phyloP scores from a whole-genome alignment of 2,797 vertebrate species.

The Chaenodraco wilsoni region DNA sequence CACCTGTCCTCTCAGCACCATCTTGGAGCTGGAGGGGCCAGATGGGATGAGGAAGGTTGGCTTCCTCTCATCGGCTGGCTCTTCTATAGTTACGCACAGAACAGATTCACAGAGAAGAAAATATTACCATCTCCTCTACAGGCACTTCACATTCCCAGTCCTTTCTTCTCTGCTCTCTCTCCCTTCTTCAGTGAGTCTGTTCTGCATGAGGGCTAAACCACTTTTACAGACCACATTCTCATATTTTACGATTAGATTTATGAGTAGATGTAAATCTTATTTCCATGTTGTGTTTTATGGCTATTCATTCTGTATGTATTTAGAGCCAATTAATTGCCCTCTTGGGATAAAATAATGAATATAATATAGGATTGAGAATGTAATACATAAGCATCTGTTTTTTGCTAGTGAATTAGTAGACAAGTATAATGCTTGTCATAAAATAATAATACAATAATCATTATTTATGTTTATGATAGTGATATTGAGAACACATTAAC shows the following conservation, averaged over 20 bases:
- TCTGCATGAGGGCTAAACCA: constrained; percentile 3
- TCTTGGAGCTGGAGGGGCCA: constrained; percentile 87
- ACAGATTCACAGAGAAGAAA: constrained; percentile 16
- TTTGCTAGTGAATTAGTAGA: not conserved
- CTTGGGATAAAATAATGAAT: constrained; percentile 19
- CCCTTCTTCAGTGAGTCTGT: constrained; percentile 6
- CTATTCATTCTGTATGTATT: constrained; percentile 24
- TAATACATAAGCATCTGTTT: constrained; percentile 1
- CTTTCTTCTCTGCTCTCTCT: not conserved
- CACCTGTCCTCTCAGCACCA: constrained; percentile 91
- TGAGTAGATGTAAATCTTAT: constrained; percentile 33
- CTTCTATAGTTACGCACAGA: constrained; percentile 81
- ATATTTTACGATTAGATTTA: constrained; percentile 51
- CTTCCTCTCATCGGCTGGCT: constrained; percentile 85
- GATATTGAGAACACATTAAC: constrained; percentile 3
- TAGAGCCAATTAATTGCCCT: constrained; percentile 20
- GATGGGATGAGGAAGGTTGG: constrained; percentile 90
- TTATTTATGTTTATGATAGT: constrained; percentile 10
- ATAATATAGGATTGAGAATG: constrained; percentile 1
- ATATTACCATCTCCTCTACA: constrained; percentile 7
- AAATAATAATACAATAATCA: too few relatives aligned
- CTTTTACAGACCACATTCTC: constrained; percentile 30
- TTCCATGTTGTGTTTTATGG: constrained; percentile 29
- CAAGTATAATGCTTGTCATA: too few relatives aligned
- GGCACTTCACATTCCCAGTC: constrained; percentile 21